Conservation (phyloP, 2,797 vertebrate species). For the Molothrus ater region DNA sequence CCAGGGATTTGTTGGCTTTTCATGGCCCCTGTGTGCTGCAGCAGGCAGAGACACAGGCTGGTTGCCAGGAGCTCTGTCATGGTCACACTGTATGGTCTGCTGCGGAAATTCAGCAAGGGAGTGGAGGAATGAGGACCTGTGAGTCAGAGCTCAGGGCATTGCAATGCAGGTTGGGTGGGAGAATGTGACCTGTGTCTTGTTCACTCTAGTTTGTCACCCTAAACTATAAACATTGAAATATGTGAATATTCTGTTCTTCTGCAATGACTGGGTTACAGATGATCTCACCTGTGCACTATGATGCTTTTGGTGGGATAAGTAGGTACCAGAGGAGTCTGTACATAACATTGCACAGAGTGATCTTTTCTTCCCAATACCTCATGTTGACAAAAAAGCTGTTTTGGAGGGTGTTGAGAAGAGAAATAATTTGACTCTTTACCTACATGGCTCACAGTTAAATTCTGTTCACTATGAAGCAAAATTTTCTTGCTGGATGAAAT, state of each 20-base stretch:
- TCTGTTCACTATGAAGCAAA: neutral
- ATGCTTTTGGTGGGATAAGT: neutral
- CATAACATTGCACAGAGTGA: neutral
- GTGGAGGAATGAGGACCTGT: neutral
- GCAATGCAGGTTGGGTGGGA: neutral
- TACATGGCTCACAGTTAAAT: neutral
- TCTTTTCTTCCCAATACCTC: neutral
- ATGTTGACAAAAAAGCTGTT: neutral
- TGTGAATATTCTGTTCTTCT: neutral
- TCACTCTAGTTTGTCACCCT: neutral
- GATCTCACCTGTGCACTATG: neutral
- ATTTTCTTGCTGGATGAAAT: neutral
- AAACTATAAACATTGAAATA: neutral
- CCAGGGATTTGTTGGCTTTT: neutral
- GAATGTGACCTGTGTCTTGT: neutral
- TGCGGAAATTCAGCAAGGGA: neutral
- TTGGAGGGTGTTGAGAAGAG: neutral
- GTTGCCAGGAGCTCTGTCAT: neutral
- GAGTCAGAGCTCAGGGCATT: neutral
- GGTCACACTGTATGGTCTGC: neutral
- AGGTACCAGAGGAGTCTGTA: neutral
- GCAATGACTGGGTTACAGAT: neutral
- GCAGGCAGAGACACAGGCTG: neutral
- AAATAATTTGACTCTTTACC: neutral
- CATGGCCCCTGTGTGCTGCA: neutral